Percentiles rank a stretch among this genome's conserved stretches.
phyloP scores from a whole-genome alignment of 1,140 invertebrate genomes.

The Choristoneura fumiferana region DNA sequence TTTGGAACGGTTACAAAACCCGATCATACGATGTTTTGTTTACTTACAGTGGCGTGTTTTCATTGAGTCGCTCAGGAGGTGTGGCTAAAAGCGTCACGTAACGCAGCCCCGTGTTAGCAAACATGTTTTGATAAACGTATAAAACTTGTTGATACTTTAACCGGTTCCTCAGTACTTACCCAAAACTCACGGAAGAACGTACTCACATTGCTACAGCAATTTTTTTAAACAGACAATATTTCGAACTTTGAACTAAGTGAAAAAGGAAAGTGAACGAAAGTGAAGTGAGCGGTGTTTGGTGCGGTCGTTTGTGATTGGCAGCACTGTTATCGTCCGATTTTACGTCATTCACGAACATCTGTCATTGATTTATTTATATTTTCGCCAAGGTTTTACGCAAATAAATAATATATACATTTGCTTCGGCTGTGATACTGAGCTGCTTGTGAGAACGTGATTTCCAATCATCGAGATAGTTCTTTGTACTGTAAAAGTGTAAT shows the following conservation, averaged over 20 bases:
- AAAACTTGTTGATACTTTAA: constrained; percentile 34
- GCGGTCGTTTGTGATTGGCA: constrained; percentile 44
- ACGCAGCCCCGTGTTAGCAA: constrained; percentile 30
- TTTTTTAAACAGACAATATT: background rate
- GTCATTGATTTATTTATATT: constrained; percentile 63
- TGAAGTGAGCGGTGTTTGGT: constrained; percentile 33
- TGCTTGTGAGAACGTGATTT: background rate
- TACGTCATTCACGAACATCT: constrained; percentile 47
- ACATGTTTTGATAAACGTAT: constrained; percentile 63
- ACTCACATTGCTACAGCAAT: background rate
- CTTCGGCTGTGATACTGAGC: background rate
- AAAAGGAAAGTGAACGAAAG: constrained; percentile 13
- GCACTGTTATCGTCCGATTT: constrained; percentile 58
- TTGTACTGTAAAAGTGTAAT: background rate
- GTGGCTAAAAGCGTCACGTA: constrained; percentile 43
- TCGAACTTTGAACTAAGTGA: background rate
- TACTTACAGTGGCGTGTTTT: constrained; percentile 41
- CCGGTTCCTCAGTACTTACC: constrained; percentile 6
- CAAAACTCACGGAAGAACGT: background rate
- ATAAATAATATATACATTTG: constrained; percentile 9
- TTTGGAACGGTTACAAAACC: constrained; percentile 54
- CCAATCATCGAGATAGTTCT: constrained; percentile 8
- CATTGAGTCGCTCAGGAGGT: constrained; percentile 54
- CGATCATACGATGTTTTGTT: constrained; percentile 68
- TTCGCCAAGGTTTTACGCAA: constrained; percentile 34